phyloP scores from a whole-genome alignment of 2,888 invertebrate species.

The Erpobdella octoculata region DNA sequence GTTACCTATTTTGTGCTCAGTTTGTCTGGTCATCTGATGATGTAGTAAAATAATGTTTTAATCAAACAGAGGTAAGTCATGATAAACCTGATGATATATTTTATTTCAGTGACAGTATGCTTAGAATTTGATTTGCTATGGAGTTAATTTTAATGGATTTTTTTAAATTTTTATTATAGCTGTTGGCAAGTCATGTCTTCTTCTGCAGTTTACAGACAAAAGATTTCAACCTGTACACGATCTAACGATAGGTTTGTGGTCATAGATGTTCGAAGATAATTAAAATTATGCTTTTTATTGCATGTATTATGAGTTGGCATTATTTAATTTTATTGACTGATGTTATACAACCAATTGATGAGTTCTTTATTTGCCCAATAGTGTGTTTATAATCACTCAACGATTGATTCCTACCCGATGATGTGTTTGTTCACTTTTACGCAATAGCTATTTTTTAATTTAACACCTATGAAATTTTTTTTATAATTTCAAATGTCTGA shows the following conservation, averaged over 20 bases:
- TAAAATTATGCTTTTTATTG: conserved; percentile 16
- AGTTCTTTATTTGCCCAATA: background rate
- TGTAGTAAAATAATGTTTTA: too few relatives aligned
- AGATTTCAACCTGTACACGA: conserved; percentile 94
- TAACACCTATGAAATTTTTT: too few relatives aligned
- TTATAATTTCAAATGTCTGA: too few relatives aligned
- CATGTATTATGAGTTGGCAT: background rate
- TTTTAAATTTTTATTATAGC: conserved; percentile 59
- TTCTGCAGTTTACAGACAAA: conserved; percentile 98
- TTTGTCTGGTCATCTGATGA: too few relatives aligned
- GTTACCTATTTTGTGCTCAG: too few relatives aligned
- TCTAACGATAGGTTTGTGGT: conserved; percentile 85
- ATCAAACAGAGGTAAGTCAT: too few relatives aligned
- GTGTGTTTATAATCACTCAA: background rate
- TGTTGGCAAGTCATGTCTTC: conserved; percentile 96
- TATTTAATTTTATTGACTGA: background rate
- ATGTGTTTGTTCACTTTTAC: too few relatives aligned
- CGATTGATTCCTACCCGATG: too few relatives aligned
- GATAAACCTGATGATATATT: background rate
- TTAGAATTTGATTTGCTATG: background rate
- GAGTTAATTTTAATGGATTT: background rate
- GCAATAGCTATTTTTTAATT: too few relatives aligned
- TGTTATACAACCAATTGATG: background rate
- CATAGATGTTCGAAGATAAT: too few relatives aligned
- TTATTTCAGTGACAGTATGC: too few relatives aligned